Conservation (phyloP, 2,797 vertebrate genomes). For the Pteropus rufus region DNA sequence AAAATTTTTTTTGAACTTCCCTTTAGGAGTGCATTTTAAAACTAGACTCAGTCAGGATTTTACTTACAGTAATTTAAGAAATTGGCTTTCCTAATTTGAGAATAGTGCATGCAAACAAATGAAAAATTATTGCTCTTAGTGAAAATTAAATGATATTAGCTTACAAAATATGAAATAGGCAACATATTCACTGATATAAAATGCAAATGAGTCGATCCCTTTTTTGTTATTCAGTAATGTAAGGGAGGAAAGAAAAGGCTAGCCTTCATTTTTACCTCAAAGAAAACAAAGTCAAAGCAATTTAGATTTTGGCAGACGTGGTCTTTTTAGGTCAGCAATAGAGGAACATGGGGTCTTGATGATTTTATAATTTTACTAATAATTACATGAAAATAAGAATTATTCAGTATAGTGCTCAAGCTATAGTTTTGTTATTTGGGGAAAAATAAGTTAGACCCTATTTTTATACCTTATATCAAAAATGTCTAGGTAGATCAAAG, state of each 20-base stretch:
- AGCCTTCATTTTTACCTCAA: neutral
- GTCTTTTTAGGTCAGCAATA: neutral
- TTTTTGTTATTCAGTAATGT: neutral
- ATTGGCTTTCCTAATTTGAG: neutral
- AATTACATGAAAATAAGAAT: neutral
- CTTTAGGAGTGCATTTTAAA: neutral
- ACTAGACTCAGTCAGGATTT: neutral
- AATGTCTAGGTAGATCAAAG: neutral
- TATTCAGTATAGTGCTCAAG: neutral
- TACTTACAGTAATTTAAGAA: neutral
- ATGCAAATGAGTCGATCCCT: neutral
- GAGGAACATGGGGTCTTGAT: neutral
- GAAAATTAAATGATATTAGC: neutral
- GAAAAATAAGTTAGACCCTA: neutral
- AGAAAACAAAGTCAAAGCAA: neutral
- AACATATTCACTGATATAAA: neutral
- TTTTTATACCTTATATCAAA: neutral
- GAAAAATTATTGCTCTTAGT: neutral
- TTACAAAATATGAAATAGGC: neutral
- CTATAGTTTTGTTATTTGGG: neutral
- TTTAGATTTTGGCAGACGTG: neutral
- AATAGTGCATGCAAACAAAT: neutral
- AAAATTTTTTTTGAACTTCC: neutral
- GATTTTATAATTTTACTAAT: neutral
- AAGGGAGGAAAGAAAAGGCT: neutral